phyloP scores from a whole-genome alignment of 1,140 invertebrate species.

The Euwallacea similis region DNA sequence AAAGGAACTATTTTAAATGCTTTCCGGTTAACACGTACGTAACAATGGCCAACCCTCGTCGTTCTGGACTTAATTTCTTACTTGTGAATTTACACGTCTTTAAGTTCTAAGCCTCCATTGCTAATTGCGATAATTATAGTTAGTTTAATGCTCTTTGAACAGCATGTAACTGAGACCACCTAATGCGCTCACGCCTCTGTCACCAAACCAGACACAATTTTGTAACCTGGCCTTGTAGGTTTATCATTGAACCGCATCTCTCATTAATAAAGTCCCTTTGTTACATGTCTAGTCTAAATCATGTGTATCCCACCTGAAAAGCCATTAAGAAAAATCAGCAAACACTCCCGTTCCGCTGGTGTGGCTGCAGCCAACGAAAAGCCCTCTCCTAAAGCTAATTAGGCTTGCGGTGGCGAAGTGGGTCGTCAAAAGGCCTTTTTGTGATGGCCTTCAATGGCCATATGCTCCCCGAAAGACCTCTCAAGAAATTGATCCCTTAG shows the following conservation, averaged over 20 bases:
- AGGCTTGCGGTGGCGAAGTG: conserved; percentile 29
- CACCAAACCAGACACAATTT: conserved; percentile 9
- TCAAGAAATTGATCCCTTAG: conserved; percentile 31
- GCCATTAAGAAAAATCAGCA: not conserved
- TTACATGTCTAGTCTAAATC: conserved; percentile 5
- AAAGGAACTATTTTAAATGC: conserved; percentile 32
- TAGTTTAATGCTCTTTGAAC: too few species aligned
- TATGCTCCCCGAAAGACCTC: conserved; percentile 17
- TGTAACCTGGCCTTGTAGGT: conserved; percentile 19
- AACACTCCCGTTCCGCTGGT: not conserved
- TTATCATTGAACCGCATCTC: conserved; percentile 16
- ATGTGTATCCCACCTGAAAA: conserved; percentile 2
- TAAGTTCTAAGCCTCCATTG: not conserved
- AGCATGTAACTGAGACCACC: conserved; percentile 5
- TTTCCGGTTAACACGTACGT: conserved; percentile 29
- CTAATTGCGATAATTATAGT: too few species aligned
- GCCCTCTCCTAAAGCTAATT: conserved; percentile 26
- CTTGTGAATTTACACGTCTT: not conserved
- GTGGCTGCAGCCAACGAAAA: not conserved
- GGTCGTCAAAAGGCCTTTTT: conserved; percentile 24
- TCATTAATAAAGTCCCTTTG: conserved; percentile 18
- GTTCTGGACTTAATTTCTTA: not conserved
- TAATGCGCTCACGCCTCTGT: conserved; percentile 23
- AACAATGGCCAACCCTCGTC: not conserved
- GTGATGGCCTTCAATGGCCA: conserved; percentile 22